Base-by-base conservation (phyloP, 2,113 vertebrate species). In the Dicrurus megarhynchus region DNA sequence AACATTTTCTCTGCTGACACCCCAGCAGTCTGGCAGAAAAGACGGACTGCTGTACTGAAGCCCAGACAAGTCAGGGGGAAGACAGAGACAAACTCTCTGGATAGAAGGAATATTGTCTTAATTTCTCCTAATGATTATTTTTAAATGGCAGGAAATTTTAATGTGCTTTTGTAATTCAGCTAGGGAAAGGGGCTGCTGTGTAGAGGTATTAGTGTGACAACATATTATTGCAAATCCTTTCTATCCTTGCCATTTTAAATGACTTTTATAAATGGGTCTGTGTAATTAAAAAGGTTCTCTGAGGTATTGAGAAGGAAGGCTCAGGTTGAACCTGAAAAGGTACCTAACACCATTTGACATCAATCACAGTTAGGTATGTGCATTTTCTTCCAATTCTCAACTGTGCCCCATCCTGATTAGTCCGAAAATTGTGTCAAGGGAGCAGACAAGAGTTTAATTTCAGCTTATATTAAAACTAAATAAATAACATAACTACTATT, bases 81-180 rank as follows among this genome's bases (percentile, higher is more conserved):
- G 61, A 53, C 10, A 61, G 56, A 82, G 33, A 23, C 33, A 73
- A 39, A 33, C 53, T 82, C 61, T 90, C 78, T 65, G 46, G 61
- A 24, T 17, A 88, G 32, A 85, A 80, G n/a, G 70, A 76, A 50
- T 80, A 50, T 83, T 75, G 32, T 46, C 47, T 78, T 41, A 84
- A 35, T 82, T 94, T 50, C 63, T 87, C 24, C 28, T 95, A 89
- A 95, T 75, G 80, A 90, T 78, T 95, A 69, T 95, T 94, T 94
- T 97, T 93, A 96, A 96, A 93, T 95, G 63, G 70, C 78, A 89
- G 84, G 95, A 97, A 95, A 93, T 85, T 82, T 95, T 95, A 75
- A 71, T 79, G 53, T 81, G 44, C 41, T 53, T 86, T 96, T 90
- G 76, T 95, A 93, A 93, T 90, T 87, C 85, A 88, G 47, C 79